Evolutionary conservation across 1,140 invertebrate genomes (phyloP).

Genomic region (Oryctes rhinoceros): DNA sequence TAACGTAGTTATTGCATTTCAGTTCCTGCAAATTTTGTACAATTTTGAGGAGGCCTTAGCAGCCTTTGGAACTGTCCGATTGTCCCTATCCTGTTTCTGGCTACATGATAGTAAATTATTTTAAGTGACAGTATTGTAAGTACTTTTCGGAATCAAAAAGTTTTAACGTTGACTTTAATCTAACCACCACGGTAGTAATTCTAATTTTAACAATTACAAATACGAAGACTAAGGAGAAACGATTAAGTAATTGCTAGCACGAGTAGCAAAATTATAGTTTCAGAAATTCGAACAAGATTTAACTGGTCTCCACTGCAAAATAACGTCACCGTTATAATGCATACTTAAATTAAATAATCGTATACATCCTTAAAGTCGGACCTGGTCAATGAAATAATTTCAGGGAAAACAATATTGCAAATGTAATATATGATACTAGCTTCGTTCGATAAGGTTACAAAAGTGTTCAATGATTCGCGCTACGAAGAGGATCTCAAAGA

Average conservation of each 20-base stretch:
- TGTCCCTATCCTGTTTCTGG: too few species aligned
- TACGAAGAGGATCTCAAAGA: too few species aligned
- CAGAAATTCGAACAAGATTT: background rate
- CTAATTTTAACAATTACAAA: background rate
- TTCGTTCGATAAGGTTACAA: background rate
- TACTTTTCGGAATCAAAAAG: too few species aligned
- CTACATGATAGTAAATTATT: too few species aligned
- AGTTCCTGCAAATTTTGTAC: too few species aligned
- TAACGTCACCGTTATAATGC: slow-evolving; percentile 1
- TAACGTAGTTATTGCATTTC: too few species aligned
- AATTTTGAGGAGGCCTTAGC: too few species aligned
- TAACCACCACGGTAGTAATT: too few species aligned
- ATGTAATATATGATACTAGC: background rate
- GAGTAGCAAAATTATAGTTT: background rate
- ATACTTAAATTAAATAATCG: slow-evolving; percentile 31
- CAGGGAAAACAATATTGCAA: background rate
- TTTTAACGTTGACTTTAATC: too few species aligned
- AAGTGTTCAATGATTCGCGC: background rate
- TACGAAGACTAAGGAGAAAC: background rate
- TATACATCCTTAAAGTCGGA: slow-evolving; percentile 31
- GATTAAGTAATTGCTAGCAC: slow-evolving; percentile 11
- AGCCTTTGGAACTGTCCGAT: too few species aligned
- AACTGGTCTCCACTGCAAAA: slow-evolving; percentile 12
- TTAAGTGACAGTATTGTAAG: too few species aligned
- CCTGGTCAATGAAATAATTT: background rate